phyloP scores from a whole-genome alignment of 2,888 invertebrate species.

The Anoplius nigerrimus region DNA sequence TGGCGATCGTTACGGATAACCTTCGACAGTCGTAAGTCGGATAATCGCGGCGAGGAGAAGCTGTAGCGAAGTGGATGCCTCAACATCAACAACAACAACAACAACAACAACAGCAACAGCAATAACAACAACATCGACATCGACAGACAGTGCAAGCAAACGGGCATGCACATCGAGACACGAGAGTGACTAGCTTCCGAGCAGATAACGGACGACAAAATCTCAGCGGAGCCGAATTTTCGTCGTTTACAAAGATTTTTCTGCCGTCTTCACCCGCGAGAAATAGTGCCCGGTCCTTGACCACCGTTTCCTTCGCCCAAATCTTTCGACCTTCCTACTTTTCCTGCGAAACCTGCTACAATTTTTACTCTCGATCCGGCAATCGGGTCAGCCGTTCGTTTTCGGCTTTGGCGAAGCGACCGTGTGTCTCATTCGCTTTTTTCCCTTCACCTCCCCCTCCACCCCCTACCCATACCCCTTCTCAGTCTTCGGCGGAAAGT shows the following conservation, averaged over 20 bases:
- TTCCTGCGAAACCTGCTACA: too few species aligned
- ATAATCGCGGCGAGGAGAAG: constrained; percentile 43
- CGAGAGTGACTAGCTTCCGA: constrained; percentile 42
- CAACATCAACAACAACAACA: constrained; percentile 33
- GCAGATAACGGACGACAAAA: not conserved
- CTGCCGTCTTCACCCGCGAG: not conserved
- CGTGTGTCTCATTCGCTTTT: not conserved
- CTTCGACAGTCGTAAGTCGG: constrained; percentile 60
- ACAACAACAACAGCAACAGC: constrained; percentile 61
- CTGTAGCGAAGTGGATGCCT: constrained; percentile 39
- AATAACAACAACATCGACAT: constrained; percentile 56
- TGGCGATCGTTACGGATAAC: constrained; percentile 59
- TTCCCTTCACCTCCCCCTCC: not conserved
- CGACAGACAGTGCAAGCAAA: constrained; percentile 60
- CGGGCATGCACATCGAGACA: constrained; percentile 64
- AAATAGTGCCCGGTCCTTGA: not conserved
- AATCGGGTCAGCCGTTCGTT: too few species aligned
- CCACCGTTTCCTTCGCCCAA: too few species aligned
- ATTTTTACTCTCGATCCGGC: too few species aligned
- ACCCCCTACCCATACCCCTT: not conserved
- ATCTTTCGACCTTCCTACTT: too few species aligned
- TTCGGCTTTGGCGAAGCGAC: too few species aligned
- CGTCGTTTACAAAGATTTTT: not conserved
- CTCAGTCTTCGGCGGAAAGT: not conserved
- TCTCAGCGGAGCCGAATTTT: not conserved